A percentile compares a stretch with the other conserved stretches of the same genome.
phyloP scores from a whole-genome alignment of 2,888 invertebrate genomes.

The Mimachlamys varia region DNA sequence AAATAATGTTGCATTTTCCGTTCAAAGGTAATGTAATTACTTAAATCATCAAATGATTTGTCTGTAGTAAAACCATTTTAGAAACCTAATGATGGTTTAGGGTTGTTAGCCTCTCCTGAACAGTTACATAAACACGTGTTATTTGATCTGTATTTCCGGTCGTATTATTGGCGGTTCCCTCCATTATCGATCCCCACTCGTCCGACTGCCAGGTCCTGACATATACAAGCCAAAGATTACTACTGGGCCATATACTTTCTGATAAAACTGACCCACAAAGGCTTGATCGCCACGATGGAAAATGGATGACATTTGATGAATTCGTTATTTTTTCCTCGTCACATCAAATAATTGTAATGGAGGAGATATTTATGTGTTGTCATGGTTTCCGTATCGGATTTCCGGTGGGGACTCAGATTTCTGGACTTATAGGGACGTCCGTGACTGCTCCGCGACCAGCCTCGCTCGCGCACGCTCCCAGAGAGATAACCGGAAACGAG shows the following conservation, averaged over 20 bases:
- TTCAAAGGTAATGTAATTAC: background rate
- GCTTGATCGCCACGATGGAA: background rate
- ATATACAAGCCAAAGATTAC: background rate
- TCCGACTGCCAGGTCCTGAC: background rate
- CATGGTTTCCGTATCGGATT: slow-evolving; percentile 36
- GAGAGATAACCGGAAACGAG: slow-evolving; percentile 34
- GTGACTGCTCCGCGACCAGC: background rate
- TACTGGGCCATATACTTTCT: background rate
- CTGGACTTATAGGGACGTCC: slow-evolving; percentile 6
- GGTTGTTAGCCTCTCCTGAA: background rate
- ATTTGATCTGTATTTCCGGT: background rate
- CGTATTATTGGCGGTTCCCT: background rate
- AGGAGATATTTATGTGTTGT: slow-evolving; percentile 25
- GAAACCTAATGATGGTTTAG: background rate
- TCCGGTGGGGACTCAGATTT: slow-evolving; percentile 19
- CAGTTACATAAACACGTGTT: background rate
- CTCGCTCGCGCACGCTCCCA: background rate
- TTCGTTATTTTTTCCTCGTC: background rate
- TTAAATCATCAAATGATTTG: background rate
- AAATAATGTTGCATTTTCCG: no score
- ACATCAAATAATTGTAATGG: slow-evolving; percentile 22
- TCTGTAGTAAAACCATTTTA: background rate
- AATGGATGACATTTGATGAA: slow-evolving; percentile 1
- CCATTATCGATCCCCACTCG: background rate
- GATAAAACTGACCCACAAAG: background rate